These are phyloP conservation scores for Noturus placidus DNA, from an alignment of 2,113 vertebrate species.

Conservation along the genomic window DNA sequence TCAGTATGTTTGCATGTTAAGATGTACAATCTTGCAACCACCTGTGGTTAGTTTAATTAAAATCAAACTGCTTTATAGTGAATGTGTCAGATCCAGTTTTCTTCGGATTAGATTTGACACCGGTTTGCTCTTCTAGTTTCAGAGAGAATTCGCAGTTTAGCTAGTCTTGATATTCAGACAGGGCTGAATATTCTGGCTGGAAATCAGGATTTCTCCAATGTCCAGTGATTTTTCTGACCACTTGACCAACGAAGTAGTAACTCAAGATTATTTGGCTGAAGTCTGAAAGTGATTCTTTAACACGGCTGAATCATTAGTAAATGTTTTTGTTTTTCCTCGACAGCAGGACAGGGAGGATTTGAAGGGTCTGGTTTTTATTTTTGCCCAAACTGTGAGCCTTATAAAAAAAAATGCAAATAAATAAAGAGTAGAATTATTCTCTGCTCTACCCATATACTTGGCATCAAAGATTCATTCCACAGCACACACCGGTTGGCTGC, in stretches of 20 bases:
- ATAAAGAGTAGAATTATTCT: conserved; percentile 24
- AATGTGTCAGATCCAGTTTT: not conserved
- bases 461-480: conserved; percentile 47
- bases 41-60: not conserved
- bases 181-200: not conserved
- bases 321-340: conserved; percentile 37
- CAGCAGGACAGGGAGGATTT: conserved; percentile 13
- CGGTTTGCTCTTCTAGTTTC: not conserved
- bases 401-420: not conserved
- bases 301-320: conserved; percentile 39
- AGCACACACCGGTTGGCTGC: conserved; percentile 47
- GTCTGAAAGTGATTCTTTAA: conserved; percentile 17
- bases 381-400: conserved; percentile 30
- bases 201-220: not conserved
- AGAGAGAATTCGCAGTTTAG: not conserved
- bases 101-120: no score
- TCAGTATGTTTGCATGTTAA: not conserved
- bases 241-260: not conserved
- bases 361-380: conserved; percentile 45
- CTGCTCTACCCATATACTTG: conserved; percentile 33
- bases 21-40: not conserved
- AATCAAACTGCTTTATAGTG: not conserved
- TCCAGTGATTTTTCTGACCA: not conserved
- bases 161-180: not conserved
- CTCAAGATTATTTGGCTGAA: not conserved